phyloP scores from a whole-genome alignment of 1,140 invertebrate genomes.

The Apis cerana region DNA sequence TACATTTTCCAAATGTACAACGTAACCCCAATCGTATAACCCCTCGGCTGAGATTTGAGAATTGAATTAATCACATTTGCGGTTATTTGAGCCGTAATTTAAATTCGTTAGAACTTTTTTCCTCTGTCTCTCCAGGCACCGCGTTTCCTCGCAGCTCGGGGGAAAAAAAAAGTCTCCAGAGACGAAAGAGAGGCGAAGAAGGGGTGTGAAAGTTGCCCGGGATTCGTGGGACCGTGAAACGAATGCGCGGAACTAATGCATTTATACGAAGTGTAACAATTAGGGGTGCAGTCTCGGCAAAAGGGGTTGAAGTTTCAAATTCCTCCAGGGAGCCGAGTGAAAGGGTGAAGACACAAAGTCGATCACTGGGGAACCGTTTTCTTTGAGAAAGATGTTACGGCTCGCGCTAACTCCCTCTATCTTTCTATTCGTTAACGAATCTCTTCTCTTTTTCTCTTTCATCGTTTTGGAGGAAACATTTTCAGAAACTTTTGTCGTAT shows the following conservation, averaged over 20 bases:
- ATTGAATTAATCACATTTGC: conserved; percentile 50
- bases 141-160: not conserved
- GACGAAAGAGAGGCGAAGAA: conserved; percentile 46
- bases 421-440: conserved; percentile 8
- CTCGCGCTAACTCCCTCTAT: not conserved
- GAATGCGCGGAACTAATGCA: conserved; percentile 77
- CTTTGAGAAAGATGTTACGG: conserved; percentile 23
- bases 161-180: conserved; percentile 51
- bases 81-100: conserved; percentile 46
- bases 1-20: not conserved
- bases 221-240: conserved; percentile 72
- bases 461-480: not conserved
- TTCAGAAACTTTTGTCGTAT: not conserved
- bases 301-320: conserved; percentile 16
- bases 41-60: conserved; percentile 2
- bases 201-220: conserved; percentile 62
- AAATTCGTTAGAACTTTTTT: conserved; percentile 55
- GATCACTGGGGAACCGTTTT: conserved; percentile 38
- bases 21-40: not conserved
- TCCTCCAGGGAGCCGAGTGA: conserved; percentile 11
- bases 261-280: conserved; percentile 81
- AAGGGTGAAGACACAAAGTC: conserved; percentile 34
- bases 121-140: not conserved
- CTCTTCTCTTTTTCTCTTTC: not conserved
- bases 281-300: conserved; percentile 64